phyloP scores from a whole-genome alignment of 2,888 invertebrate species.

The Aporophyla nigra region DNA sequence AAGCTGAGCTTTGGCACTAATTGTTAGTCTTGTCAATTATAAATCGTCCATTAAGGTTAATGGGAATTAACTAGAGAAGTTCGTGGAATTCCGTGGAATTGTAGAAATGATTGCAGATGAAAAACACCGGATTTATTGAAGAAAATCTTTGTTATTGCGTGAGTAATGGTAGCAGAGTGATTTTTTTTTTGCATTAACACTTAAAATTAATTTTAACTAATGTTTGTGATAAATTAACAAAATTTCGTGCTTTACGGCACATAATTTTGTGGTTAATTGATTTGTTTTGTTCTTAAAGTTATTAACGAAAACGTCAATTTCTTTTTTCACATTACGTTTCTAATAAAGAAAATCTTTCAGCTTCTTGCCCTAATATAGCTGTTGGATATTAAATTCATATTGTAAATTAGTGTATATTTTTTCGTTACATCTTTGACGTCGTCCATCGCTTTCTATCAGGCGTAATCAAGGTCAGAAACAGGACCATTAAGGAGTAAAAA shows the following conservation, averaged over 20 bases:
- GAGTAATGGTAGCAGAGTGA: background rate
- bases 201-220: background rate
- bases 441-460: no score
- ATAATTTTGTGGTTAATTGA: background rate
- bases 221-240: background rate
- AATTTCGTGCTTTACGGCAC: background rate
- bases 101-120: background rate
- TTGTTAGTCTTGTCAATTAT: conserved; percentile 55
- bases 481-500: no score
- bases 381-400: background rate
- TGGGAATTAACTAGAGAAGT: conserved; percentile 9
- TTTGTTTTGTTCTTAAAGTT: background rate
- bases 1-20: conserved; percentile 54
- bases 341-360: background rate
- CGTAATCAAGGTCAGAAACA: no score
- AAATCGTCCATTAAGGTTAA: conserved; percentile 50
- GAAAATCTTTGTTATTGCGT: background rate
- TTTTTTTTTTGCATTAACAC: background rate
- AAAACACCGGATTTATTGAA: background rate
- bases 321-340: no score
- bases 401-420: background rate
- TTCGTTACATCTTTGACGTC: no score
- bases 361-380: background rate
- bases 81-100: background rate
- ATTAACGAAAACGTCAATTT: background rate